A percentile compares a stretch with the other conserved stretches of the same genome.
phyloP scores from a whole-genome alignment of 2,113 vertebrate genomes.

The Potamarius usumacintae region DNA sequence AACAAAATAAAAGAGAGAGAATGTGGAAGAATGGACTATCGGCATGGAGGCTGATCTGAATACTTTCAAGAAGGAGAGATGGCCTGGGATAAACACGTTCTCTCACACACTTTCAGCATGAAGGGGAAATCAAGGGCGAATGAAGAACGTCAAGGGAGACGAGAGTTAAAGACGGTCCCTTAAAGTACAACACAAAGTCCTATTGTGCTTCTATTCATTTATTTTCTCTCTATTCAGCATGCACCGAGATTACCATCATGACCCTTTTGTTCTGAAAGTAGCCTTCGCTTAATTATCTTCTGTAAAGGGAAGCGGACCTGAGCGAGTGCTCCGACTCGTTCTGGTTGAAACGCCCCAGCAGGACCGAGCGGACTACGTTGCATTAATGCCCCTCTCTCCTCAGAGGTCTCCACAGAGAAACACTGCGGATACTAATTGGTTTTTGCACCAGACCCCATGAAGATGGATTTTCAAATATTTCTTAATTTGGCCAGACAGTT shows the following conservation, averaged over 20 bases:
- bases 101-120: background rate
- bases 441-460: constrained; percentile 64
- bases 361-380: constrained; percentile 52
- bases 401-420: constrained; percentile 52
- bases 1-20: constrained; percentile 44
- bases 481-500: constrained; percentile 70
- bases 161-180: constrained; percentile 13
- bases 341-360: constrained; percentile 11
- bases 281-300: constrained; percentile 20
- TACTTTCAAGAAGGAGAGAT: constrained; percentile 55
- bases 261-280: background rate
- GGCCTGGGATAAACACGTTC: constrained; percentile 61
- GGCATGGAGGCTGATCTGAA: constrained; percentile 58
- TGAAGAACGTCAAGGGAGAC: constrained; percentile 7
- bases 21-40: constrained; percentile 41
- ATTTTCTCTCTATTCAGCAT: background rate
- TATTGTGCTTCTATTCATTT: background rate
- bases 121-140: constrained; percentile 3
- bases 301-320: background rate
- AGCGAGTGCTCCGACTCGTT: background rate
- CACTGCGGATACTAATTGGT: constrained; percentile 66
- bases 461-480: constrained; percentile 73
- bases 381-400: constrained; percentile 55
- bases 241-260: background rate
- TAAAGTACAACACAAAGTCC: constrained; percentile 9